Evolutionary conservation across 2,113 vertebrate genomes (phyloP), one percentile per base, ranked within the genome.

Genomic region (Nycticryphes semicollaris): DNA sequence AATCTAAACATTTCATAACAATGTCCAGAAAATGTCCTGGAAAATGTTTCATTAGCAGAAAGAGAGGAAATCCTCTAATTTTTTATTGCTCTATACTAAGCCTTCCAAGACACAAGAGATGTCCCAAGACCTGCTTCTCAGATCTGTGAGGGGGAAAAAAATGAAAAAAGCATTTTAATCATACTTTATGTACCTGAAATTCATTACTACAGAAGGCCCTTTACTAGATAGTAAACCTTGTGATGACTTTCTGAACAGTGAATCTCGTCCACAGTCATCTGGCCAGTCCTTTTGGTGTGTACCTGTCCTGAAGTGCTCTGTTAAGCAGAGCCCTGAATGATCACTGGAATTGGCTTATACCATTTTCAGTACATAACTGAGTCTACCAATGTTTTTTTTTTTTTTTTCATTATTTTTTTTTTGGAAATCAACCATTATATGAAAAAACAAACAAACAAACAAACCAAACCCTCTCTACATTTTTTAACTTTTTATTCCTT

Each of bases 381-480:
- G 6, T 3, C 43, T 67, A 68, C 3, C 4, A 64, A 39, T 39
- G 39, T 39, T 39, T 39, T 39, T 39, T 39, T 39, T 39, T 10
- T 39, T 7, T 73, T 68, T n/a, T 3, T 56, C 73, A 51, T 43
- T 20, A 41, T 68, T 47, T 31, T 45, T 74, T 10, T 1, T 28
- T 70, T 33, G 20, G 14, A 72, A 87, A 62, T 62, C 7, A 82
- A 48, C 5, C 0, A 1, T 45, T 62, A 23, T 5, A 3, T n/a
- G 28, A n/a, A 64, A 68, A 33, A 82, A n/a, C n/a, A n/a, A n/a
- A n/a, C n/a, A n/a, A n/a, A n/a, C n/a, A 39, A 39, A 39, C 39
- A 39, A 39, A 39, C 39, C 39, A 39, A 56, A 22, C 0, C 1
- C 1, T 54, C 24, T 13, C 6, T 53, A 33, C 0, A 17, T 64